Percentiles rank a stretch among this genome's conserved stretches.
Evolutionary conservation across 2,888 invertebrate species (phyloP).

Genomic region (Lasius fuliginosus): DNA sequence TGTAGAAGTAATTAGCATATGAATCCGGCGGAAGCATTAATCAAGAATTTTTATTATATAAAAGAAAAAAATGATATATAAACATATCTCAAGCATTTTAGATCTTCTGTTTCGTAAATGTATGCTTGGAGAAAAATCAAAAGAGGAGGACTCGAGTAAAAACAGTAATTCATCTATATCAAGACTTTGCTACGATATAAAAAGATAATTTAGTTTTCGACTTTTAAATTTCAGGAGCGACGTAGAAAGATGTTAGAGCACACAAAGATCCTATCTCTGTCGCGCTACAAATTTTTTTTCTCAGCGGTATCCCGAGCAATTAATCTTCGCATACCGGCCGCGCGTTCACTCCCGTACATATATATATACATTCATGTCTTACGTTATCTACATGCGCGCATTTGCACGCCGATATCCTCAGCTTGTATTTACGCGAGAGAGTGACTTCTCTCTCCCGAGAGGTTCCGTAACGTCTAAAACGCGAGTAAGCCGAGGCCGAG

Average conservation of each 20-base stretch:
- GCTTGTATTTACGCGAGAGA: conserved; percentile 41
- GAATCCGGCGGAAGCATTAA: neutral
- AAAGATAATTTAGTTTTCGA: neutral
- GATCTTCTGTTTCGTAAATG: neutral
- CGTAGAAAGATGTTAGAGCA: neutral
- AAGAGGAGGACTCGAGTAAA: neutral
- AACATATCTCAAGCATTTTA: neutral
- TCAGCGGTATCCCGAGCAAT: conserved; percentile 5
- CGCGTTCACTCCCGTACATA: neutral
- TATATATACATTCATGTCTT: neutral
- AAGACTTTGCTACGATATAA: neutral
- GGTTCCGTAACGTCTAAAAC: conserved; percentile 55
- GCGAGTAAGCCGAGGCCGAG: conserved; percentile 64
- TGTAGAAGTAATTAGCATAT: neutral
- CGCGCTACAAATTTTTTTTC: neutral
- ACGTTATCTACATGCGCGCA: neutral
- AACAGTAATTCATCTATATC: neutral
- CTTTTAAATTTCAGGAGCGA: neutral
- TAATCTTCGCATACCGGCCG: conserved; percentile 35
- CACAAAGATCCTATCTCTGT: neutral
- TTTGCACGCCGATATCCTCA: conserved; percentile 78
- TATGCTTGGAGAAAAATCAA: neutral
- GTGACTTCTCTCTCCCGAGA: conserved; percentile 67
- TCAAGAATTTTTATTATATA: neutral
- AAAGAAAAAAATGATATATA: neutral